Percentiles rank a stretch among this genome's conserved stretches.
These are phyloP conservation scores for Chlorodrepanis virens DNA, from an alignment of 2,113 vertebrate species.

Conservation along the genomic window DNA sequence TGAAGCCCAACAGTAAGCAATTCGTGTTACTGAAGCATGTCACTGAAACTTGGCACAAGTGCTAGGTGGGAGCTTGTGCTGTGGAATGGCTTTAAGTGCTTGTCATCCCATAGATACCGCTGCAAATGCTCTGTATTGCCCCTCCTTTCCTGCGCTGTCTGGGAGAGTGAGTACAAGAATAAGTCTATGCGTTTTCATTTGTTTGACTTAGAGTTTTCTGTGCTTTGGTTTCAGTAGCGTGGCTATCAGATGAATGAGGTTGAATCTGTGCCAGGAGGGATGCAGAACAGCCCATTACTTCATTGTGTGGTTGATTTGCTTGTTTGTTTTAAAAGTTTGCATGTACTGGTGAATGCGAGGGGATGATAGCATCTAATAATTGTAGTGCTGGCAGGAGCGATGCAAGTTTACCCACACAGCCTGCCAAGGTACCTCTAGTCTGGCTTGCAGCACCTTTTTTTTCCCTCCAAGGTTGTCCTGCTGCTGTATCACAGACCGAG, in stretches of 20 bases:
- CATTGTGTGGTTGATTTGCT: slow-evolving; percentile 59
- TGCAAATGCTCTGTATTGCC: slow-evolving; percentile 45
- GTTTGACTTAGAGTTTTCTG: slow-evolving; percentile 35
- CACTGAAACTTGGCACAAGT: slow-evolving; percentile 4
- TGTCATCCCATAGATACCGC: slow-evolving; percentile 48
- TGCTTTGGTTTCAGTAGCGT: slow-evolving; percentile 44
- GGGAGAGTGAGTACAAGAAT: slow-evolving; percentile 56
- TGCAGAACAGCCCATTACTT: slow-evolving; percentile 54
- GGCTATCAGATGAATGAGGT: slow-evolving; percentile 52
- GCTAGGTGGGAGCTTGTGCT: neutral
- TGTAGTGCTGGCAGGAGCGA: neutral
- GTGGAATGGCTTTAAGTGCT: slow-evolving; percentile 54
- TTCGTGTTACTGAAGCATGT: slow-evolving; percentile 34
- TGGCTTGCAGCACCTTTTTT: slow-evolving; percentile 7
- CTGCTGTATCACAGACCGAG: neutral
- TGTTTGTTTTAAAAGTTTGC: slow-evolving; percentile 67
- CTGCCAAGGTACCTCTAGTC: slow-evolving; percentile 42
- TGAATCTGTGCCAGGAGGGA: slow-evolving; percentile 7
- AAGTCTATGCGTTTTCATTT: neutral
- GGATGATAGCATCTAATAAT: slow-evolving; percentile 60
- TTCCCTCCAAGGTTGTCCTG: neutral
- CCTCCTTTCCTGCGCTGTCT: slow-evolving; percentile 54
- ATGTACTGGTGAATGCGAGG: slow-evolving; percentile 39
- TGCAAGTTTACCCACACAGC: slow-evolving; percentile 11
- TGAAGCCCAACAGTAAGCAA: slow-evolving; percentile 44